These are phyloP conservation scores for Syndactyla subalaris DNA, from an alignment of 2,797 vertebrate species.

Conservation along the genomic window DNA sequence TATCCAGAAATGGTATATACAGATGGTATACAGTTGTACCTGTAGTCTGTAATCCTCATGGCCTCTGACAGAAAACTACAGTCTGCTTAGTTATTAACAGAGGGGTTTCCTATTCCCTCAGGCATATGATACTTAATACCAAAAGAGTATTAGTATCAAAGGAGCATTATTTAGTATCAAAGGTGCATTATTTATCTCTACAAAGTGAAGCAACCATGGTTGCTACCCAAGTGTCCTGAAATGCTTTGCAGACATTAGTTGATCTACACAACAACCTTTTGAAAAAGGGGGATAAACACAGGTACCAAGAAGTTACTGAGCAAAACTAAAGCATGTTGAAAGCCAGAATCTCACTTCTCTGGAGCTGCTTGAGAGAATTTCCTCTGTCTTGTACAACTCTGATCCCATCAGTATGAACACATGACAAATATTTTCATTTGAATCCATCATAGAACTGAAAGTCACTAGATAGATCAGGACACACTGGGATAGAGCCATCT, in stretches of 20 bases:
- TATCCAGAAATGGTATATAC: not conserved
- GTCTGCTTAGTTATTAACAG: not conserved
- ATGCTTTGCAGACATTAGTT: not conserved
- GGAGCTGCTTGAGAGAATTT: not conserved
- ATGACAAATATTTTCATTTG: not conserved
- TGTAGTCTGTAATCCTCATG: not conserved
- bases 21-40: not conserved
- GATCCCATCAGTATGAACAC: not conserved
- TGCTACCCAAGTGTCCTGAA: not conserved
- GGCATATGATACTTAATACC: not conserved
- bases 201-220: not conserved
- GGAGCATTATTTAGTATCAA: not conserved
- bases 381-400: not conserved
- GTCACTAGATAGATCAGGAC: not conserved
- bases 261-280: not conserved
- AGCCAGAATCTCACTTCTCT: not conserved
- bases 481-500: not conserved
- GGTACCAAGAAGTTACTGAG: not conserved
- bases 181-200: not conserved
- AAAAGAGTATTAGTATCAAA: not conserved
- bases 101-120: not conserved
- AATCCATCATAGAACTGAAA: not conserved
- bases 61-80: not conserved
- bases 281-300: not conserved
- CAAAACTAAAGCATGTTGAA: not conserved